A percentile compares a stretch with the other conserved stretches of the same genome.
These are phyloP conservation scores for Phacellophora camtschatica DNA, from an alignment of 30 jellyfish, hydroid and myxozoan genomes.

Conservation along the genomic window DNA sequence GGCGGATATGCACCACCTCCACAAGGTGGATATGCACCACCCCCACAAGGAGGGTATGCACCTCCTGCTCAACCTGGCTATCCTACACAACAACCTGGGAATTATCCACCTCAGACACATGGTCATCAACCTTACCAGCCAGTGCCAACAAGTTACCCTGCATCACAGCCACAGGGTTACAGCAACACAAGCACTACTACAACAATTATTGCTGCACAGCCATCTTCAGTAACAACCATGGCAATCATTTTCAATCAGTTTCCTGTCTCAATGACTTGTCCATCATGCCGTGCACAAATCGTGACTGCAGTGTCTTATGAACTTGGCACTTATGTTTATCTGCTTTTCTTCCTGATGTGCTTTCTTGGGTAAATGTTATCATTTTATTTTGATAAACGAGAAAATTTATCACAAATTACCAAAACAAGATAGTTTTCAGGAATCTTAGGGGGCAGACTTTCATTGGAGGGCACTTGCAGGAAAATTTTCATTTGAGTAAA, in stretches of 20 bases:
- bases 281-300: constrained; percentile 71
- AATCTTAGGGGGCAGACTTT: too few species aligned
- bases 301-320: constrained; percentile 74
- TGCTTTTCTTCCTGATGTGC: constrained; percentile 72
- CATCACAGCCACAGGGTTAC: not conserved
- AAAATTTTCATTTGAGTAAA: too few species aligned
- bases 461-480: too few species aligned
- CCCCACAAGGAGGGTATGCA: constrained; percentile 22
- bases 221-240: constrained; percentile 43
- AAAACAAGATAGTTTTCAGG: too few species aligned
- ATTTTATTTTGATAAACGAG: too few species aligned
- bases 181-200: constrained; percentile 26
- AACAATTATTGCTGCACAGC: constrained; percentile 79
- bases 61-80: constrained; percentile 57
- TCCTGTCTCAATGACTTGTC: constrained; percentile 82
- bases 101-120: constrained; percentile 20
- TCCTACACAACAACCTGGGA: constrained; percentile 60
- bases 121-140: constrained; percentile 48
- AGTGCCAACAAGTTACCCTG: constrained; percentile 61
- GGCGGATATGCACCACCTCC: constrained; percentile 34
- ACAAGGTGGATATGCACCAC: constrained; percentile 38
- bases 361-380: constrained; percentile 65
- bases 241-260: constrained; percentile 60
- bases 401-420: too few species aligned
- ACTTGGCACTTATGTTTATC: constrained; percentile 77